Conservation (phyloP, 2,888 invertebrate genomes). For the Amphimallon solstitiale region DNA sequence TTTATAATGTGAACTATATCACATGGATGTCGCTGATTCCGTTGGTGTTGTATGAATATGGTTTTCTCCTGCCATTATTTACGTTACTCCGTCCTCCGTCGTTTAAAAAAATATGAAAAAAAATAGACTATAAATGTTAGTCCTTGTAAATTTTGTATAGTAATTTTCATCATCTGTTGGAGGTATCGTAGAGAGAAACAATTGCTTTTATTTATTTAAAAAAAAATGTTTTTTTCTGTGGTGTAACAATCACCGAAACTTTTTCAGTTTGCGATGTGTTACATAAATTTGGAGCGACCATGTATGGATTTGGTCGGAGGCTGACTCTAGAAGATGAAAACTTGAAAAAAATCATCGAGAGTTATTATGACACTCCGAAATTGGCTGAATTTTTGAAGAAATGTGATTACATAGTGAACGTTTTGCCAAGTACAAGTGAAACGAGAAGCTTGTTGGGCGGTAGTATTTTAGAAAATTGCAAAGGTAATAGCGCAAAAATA, state of each 20-base stretch:
- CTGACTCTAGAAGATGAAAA: not conserved
- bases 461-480: slow-evolving; percentile 63
- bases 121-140: no score
- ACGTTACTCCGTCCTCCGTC: no score
- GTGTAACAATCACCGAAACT: not conserved
- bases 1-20: no score
- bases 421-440: slow-evolving; percentile 65
- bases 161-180: no score
- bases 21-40: no score
- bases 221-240: no score
- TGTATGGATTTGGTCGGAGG: slow-evolving; percentile 40
- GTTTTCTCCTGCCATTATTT: no score
- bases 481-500: slow-evolving; percentile 49
- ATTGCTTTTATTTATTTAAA: no score
- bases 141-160: no score
- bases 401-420: slow-evolving; percentile 68
- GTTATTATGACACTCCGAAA: slow-evolving; percentile 26
- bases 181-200: no score
- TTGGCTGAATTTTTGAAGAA: slow-evolving; percentile 60
- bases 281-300: slow-evolving; percentile 31
- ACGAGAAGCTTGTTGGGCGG: slow-evolving; percentile 66
- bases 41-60: no score
- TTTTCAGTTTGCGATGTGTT: slow-evolving; percentile 34
- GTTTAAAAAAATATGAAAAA: no score
- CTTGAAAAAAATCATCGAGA: not conserved